These are phyloP conservation scores for Sus cebifrons DNA, from an alignment of 2,797 vertebrate genomes.

Conservation along the genomic window DNA sequence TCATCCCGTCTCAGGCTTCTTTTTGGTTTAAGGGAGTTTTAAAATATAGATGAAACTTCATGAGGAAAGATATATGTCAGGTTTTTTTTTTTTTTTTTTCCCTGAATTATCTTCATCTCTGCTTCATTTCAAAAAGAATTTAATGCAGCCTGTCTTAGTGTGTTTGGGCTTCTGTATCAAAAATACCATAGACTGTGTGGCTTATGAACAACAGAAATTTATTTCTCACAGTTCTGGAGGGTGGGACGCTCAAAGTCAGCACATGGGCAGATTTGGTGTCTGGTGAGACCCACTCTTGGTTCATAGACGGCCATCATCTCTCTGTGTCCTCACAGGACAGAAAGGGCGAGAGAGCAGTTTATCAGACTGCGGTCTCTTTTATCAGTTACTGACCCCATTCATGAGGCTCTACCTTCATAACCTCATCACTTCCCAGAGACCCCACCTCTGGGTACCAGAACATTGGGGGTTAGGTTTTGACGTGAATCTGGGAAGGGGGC, in stretches of 20 bases:
- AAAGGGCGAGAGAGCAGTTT: background rate
- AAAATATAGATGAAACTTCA: slow-evolving; percentile 44
- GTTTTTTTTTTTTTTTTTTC: slow-evolving; percentile 30
- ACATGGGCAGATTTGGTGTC: background rate
- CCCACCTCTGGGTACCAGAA: background rate
- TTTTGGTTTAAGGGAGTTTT: slow-evolving; percentile 51
- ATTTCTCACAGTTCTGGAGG: background rate
- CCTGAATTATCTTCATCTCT: slow-evolving; percentile 21
- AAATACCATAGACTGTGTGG: background rate
- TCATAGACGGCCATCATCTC: background rate
- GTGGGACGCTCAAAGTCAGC: background rate
- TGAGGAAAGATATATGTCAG: background rate
- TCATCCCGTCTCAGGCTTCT: background rate
- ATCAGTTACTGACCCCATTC: background rate
- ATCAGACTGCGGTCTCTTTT: background rate
- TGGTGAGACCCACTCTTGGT: background rate
- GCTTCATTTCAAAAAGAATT: slow-evolving; percentile 27
- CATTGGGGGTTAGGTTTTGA: background rate
- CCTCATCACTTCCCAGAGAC: background rate
- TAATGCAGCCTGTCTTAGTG: background rate
- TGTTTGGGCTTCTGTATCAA: background rate
- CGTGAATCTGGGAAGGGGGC: background rate
- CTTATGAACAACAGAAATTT: background rate
- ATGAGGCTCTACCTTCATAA: background rate
- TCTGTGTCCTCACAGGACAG: background rate